Evolutionary conservation across 2,888 invertebrate genomes (phyloP), one percentile per base, ranked within the genome.

Genomic region (Microplitis manilae): DNA sequence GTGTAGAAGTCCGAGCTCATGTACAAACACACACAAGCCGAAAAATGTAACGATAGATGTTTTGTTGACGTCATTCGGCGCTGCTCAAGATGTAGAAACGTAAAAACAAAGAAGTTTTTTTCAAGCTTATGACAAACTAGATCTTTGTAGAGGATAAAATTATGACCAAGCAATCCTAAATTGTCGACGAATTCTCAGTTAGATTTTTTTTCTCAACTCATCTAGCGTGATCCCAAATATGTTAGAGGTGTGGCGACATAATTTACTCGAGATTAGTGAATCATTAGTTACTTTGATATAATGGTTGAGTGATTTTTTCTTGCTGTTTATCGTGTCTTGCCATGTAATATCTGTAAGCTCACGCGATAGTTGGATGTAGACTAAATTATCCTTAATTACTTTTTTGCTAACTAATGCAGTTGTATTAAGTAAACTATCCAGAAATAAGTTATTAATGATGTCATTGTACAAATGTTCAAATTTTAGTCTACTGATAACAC

Each of bases 191-290:
- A 30, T 30, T 30, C 30, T 4, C 30, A 4, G 30, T 30, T 30
- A 0, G 30, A 4, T 30, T 30, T 30, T 30, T 30, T 30, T 30
- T 30, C 30, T 30, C 30, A 2, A 30, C 30, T 30, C 30, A 30
- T 30, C 30, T 30, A 4, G 30, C 30, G 30, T 30, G 30, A 50
- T 9, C 13, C 13, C 1, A 50, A 13, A 50, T 50, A 13, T 50
- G 13, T 50, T 50, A 8, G 13, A 50, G 13, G 13, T 13, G 50
- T 13, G 60, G 74, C 68, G 65, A 76, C 73, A 79, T 15, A 13
- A 50, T 30, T 30, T 30, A 30, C 30, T 4, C 30, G 4, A 30
- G 30, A 30, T 13, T 50, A 50, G 13, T 50, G 5, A 13, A 50
- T 13, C 50, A 50, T 50, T 50, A 50, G 50, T 50, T 50, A 50